Percentiles rank a stretch among this genome's conserved stretches.
These are phyloP conservation scores for Corythornis leucogaster DNA, from an alignment of 2,797 vertebrate genomes.

Conservation along the genomic window DNA sequence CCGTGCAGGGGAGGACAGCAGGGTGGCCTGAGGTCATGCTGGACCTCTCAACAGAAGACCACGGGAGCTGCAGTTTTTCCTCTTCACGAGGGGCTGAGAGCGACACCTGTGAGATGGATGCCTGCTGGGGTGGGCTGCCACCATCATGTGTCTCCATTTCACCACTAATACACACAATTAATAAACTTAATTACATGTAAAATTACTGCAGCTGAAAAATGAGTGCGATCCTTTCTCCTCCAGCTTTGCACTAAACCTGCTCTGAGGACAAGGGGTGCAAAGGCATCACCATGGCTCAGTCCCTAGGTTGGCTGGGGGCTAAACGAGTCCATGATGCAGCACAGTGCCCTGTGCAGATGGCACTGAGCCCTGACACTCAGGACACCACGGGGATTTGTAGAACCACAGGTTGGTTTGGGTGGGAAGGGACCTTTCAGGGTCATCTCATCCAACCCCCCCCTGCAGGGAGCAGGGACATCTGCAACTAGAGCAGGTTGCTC, in stretches of 20 bases:
- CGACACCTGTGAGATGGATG: neutral
- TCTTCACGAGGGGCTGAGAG: neutral
- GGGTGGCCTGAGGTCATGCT: rapidly evolving
- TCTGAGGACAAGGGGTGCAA: neutral
- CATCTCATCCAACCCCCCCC: neutral
- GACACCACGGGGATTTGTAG: neutral
- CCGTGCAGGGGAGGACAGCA: neutral
- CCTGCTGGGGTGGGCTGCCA: neutral
- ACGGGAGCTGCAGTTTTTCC: neutral
- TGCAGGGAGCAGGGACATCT: neutral
- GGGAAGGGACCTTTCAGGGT: neutral
- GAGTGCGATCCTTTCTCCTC: neutral
- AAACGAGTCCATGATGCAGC: neutral
- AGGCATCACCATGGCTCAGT: neutral
- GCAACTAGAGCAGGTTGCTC: neutral
- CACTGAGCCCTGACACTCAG: neutral
- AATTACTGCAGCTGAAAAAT: slow-evolving; percentile 67
- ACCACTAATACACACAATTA: slow-evolving; percentile 71
- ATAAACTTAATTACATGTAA: slow-evolving; percentile 77
- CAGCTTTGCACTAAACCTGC: neutral
- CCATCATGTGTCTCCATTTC: slow-evolving; percentile 68
- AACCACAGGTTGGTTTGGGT: neutral
- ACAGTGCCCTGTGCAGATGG: rapidly evolving
- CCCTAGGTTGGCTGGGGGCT: neutral
- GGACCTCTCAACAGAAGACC: neutral